Evolutionary conservation across 2,888 invertebrate genomes (phyloP).

Genomic region (Ceramica pisi): DNA sequence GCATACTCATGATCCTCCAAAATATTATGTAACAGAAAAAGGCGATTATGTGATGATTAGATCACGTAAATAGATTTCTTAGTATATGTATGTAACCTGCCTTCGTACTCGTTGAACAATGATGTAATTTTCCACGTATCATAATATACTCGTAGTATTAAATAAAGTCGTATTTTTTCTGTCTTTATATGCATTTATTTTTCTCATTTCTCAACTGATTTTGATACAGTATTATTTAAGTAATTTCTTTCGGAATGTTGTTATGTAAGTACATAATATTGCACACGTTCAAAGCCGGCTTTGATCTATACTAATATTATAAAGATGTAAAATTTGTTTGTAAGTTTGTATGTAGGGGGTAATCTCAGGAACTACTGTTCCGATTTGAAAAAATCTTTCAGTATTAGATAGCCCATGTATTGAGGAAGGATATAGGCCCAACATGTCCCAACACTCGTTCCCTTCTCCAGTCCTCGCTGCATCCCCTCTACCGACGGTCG

Average conservation of each 20-base stretch:
- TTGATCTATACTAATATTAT: too few relatives aligned
- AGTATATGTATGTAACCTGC: not conserved
- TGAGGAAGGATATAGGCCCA: too few relatives aligned
- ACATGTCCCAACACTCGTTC: too few relatives aligned
- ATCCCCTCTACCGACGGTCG: too few relatives aligned
- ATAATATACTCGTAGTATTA: not conserved
- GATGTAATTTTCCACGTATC: not conserved
- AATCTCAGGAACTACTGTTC: too few relatives aligned
- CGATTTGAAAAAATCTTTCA: too few relatives aligned
- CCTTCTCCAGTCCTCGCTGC: too few relatives aligned
- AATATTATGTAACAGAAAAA: not conserved
- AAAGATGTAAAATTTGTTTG: too few relatives aligned
- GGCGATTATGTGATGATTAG: not conserved
- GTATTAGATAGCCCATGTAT: too few relatives aligned
- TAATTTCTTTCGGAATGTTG: not conserved
- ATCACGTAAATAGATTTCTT: not conserved
- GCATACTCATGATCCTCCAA: not conserved
- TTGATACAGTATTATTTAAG: not conserved
- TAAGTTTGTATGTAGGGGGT: too few relatives aligned
- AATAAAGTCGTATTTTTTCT: not conserved
- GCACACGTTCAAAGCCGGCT: not conserved
- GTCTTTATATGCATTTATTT: not conserved
- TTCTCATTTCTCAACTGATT: not conserved
- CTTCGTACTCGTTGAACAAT: not conserved
- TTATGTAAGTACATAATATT: not conserved